These are phyloP conservation scores for Pachycephus smyrnensis DNA, from an alignment of 2,888 invertebrate genomes.

Conservation along the genomic window DNA sequence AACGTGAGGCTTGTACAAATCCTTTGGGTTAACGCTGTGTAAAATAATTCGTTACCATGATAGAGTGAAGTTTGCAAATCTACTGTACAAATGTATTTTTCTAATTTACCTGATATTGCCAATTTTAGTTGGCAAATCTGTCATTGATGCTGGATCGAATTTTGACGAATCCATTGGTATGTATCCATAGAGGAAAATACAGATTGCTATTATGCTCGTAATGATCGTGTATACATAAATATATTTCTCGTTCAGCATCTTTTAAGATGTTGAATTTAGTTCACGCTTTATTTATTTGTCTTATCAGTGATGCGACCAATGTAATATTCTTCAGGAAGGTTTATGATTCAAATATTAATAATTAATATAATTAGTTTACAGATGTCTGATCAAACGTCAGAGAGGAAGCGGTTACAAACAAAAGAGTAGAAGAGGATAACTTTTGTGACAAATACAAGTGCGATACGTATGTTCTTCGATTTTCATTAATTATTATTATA, in stretches of 20 bases:
- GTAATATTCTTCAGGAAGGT: neutral
- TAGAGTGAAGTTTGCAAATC: neutral
- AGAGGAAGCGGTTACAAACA: neutral
- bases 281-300: neutral
- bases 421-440: neutral
- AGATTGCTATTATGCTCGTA: neutral
- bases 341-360: neutral
- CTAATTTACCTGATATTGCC: neutral
- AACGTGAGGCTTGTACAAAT: conserved; percentile 5
- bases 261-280: neutral
- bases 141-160: neutral
- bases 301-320: neutral
- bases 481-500: neutral
- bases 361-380: neutral
- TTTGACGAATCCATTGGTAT: neutral
- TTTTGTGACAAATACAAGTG: neutral
- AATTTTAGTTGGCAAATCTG: neutral
- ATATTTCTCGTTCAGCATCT: neutral
- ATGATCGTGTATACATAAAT: neutral
- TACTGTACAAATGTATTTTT: neutral
- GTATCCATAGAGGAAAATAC: neutral
- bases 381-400: neutral
- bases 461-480: neutral
- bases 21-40: neutral
- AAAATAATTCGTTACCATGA: neutral